These are phyloP conservation scores for Sceliomorpha sp. DNA, from an alignment of 2,888 invertebrate genomes.

Conservation along the genomic window DNA sequence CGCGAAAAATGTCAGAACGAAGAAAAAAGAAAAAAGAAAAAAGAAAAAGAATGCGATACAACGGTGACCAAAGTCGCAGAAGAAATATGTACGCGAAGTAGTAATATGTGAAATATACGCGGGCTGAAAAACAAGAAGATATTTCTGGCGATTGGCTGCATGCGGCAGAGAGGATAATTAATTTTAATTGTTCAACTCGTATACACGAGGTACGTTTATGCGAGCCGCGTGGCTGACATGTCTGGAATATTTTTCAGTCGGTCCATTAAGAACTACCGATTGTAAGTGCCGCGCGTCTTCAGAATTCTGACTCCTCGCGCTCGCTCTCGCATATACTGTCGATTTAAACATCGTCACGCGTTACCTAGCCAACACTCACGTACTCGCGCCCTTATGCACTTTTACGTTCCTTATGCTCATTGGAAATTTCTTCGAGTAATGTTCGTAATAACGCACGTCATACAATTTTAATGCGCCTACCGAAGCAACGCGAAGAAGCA, in stretches of 20 bases:
- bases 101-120: not conserved
- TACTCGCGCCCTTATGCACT: constrained; percentile 42
- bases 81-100: not conserved
- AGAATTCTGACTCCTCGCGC: constrained; percentile 58
- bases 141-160: constrained; percentile 55
- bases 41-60: not conserved
- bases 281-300: constrained; percentile 66
- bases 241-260: constrained; percentile 69
- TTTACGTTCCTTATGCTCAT: constrained; percentile 30
- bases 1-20: constrained; percentile 1
- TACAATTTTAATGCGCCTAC: constrained; percentile 20
- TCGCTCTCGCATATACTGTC: constrained; percentile 58
- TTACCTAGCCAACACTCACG: constrained; percentile 66
- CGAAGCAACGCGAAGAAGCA: constrained; percentile 1
- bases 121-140: constrained; percentile 57
- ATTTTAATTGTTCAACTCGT: constrained; percentile 71
- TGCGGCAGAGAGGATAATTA: constrained; percentile 67
- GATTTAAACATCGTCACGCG: constrained; percentile 67
- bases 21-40: not conserved
- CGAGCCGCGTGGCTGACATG: constrained; percentile 68
- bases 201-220: constrained; percentile 58
- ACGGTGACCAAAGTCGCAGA: not conserved
- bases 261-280: constrained; percentile 69
- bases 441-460: constrained; percentile 12
- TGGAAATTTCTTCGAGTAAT: constrained; percentile 30